Evolutionary conservation across 2,888 invertebrate genomes (phyloP), one percentile per base, ranked within the genome.

Genomic region (Marasmarcha lunaedactyla): DNA sequence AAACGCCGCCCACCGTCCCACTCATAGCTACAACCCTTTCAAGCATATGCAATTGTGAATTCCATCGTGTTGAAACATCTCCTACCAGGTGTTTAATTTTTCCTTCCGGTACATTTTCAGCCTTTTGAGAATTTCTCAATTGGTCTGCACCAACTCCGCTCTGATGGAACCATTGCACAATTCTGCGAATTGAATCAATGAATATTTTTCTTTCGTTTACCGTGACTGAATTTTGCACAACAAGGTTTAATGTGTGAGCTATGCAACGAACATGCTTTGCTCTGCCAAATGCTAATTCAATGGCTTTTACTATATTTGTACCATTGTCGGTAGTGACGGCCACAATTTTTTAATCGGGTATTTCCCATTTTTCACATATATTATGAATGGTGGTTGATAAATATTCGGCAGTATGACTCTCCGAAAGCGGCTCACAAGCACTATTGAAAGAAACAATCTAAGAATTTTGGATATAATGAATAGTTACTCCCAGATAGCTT

Each of bases 61-160:
- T 60, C 54, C 55, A 54, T 40, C 57, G 48, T 35, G 56, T 56
- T 41, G 48, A 46, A 38, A 59, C 57, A 47, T 57, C 54, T 44
- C 48, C 48, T 44, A 55, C 39, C 40, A 52, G 44, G 40, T 49
- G 49, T 45, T 54, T 48, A 36, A 50, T 41, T 47, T 52, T 50
- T 47, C 47, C 50, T 49, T 49, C 49, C 15, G 49, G 40, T 39
- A 48, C 46, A 45, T 49, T 50, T 48, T 49, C 34, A 40, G 41
- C 44, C 33, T 40, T 54, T 47, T 50, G 48, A 40, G 46, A 37
- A 38, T 49, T 44, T 40, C 49, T 44, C 42, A 55, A 46, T 48
- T 52, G 41, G 33, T 52, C 50, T 41, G 49, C 48, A 44, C 36
- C 49, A 45, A 51, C 48, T 40, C 49, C 49, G 43, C 52, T 52